These are phyloP conservation scores for Spisula subtruncata DNA, from an alignment of 2,888 invertebrate genomes.

Conservation along the genomic window DNA sequence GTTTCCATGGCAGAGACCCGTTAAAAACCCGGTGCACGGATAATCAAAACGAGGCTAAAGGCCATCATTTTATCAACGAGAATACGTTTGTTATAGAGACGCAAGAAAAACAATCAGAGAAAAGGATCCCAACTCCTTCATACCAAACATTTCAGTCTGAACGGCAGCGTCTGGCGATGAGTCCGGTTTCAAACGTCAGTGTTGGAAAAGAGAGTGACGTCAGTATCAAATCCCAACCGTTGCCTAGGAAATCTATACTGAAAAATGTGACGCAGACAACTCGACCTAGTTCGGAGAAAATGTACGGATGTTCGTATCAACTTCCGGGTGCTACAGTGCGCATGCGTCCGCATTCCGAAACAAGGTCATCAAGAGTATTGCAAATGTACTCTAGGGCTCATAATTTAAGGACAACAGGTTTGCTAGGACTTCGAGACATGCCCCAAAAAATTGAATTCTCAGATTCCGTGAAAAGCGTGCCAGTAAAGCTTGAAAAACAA, in stretches of 20 bases:
- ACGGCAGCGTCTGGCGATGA: background rate
- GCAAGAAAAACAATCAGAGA: background rate
- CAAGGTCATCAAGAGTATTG: background rate
- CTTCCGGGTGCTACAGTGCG: conserved; percentile 23
- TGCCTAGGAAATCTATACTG: conserved; percentile 16
- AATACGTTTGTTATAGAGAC: conserved; percentile 18
- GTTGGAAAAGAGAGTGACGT: background rate
- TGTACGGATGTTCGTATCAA: conserved; percentile 15
- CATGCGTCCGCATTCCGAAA: conserved; percentile 24
- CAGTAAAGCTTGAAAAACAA: conserved; percentile 1
- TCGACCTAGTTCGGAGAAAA: conserved; percentile 25
- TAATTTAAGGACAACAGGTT: background rate
- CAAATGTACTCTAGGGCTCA: background rate
- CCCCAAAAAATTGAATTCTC: background rate
- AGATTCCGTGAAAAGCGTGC: background rate
- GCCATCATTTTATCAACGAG: background rate
- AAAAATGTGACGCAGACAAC: conserved; percentile 15
- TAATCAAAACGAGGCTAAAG: background rate
- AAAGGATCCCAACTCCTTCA: background rate
- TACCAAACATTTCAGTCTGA: conserved; percentile 12
- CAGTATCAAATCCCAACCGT: background rate
- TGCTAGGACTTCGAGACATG: conserved; percentile 9
- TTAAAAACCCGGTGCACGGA: background rate
- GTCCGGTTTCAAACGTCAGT: background rate
- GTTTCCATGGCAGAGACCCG: background rate